phyloP scores from a whole-genome alignment of 2,797 vertebrate genomes.

The Muraenolepis orangiensis region DNA sequence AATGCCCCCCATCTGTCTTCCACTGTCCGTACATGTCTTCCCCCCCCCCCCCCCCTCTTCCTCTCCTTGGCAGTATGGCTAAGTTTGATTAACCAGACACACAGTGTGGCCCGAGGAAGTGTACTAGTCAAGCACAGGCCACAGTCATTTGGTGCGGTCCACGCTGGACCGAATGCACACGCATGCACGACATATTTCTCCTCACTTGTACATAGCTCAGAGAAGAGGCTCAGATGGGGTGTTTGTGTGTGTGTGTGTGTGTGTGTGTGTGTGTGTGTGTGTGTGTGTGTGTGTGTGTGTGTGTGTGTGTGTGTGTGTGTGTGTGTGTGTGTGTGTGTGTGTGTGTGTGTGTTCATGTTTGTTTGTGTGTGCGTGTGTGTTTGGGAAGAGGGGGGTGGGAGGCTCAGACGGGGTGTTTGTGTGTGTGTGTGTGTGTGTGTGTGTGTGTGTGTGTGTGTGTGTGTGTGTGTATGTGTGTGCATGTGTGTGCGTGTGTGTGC shows the following conservation, averaged over 20 bases:
- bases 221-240: constrained; percentile 5
- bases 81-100: constrained; percentile 58
- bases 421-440: too few relatives aligned
- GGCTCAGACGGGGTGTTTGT: neutral
- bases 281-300: neutral
- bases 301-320: neutral
- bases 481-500: too few relatives aligned
- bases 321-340: too few relatives aligned
- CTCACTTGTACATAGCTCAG: constrained; percentile 33
- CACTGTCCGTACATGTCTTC: constrained; percentile 34
- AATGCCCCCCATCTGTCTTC: constrained; percentile 40
- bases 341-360: too few relatives aligned
- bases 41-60: neutral
- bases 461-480: neutral
- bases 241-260: too few relatives aligned
- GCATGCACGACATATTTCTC: constrained; percentile 39
- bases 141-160: neutral
- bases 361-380: too few relatives aligned
- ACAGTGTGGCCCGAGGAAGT: constrained; percentile 34
- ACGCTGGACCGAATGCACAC: neutral
- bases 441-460: neutral
- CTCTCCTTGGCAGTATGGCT: constrained; percentile 30
- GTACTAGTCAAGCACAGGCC: constrained; percentile 41
- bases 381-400: neutral
- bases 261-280: too few relatives aligned